Evolutionary conservation across 2,113 vertebrate species (phyloP).

Genomic region (Phodopus roborovskii): DNA sequence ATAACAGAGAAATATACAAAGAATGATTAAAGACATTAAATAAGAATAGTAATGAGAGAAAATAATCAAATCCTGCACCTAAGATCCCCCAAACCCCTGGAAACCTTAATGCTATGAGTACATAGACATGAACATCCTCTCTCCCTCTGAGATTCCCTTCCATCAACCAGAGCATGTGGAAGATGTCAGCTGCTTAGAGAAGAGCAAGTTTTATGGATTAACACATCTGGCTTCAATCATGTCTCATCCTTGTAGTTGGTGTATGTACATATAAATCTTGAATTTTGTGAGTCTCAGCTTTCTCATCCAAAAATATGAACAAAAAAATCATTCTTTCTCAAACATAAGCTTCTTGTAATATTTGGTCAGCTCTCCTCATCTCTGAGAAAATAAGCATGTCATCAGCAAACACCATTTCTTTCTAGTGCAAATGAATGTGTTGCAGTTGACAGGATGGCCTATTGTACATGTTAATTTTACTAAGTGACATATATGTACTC

Average conservation of each 20-base stretch:
- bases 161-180: not conserved
- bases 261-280: not conserved
- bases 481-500: not conserved
- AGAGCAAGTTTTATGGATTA: not conserved
- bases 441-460: not conserved
- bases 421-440: not conserved
- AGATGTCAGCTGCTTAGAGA: not conserved
- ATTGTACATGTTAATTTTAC: not conserved
- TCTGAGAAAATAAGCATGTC: not conserved
- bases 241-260: not conserved
- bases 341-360: not conserved
- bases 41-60: not conserved
- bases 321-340: not conserved
- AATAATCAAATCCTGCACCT: not conserved
- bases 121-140: not conserved
- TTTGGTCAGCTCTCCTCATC: not conserved
- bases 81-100: not conserved
- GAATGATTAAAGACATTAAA: constrained; percentile 27
- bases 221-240: not conserved
- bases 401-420: not conserved
- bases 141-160: not conserved
- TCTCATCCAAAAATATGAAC: constrained; percentile 7
- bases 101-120: not conserved
- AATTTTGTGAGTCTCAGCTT: constrained; percentile 12
- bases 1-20: not conserved